Base-by-base conservation (phyloP, 2,113 vertebrate species). In the western clawed frog (Xenopus tropicalis) region DNA sequence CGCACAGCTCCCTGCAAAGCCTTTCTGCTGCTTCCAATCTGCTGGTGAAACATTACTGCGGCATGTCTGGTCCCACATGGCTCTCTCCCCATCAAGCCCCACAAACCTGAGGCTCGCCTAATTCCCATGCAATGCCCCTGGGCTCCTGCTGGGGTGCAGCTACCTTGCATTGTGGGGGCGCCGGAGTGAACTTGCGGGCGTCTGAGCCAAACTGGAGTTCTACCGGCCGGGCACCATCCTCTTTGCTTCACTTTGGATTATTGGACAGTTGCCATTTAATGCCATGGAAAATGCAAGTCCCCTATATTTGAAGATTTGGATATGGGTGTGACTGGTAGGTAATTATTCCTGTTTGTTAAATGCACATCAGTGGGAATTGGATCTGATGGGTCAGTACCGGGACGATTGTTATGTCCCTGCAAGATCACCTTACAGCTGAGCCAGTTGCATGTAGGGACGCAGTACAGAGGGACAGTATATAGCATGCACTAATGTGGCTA, bases 301-400 rank as follows among this genome's bases (percentile, higher is more conserved):
- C 71, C 52, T 22, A 72, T 29, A 72, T 72, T 42, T 73, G 71
- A 73, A 73, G 71, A 73, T 66, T 66, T 73, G 71, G 70, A 66
- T 73, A 73, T 73, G 71, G 71, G 71, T 73, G 71, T 73, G 63
- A 73, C 71, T 73, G 71, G 71, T 73, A 73, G 62, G 71, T 73
- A 66, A 23, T 14, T 61, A 21, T 61, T 23, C 13, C 17, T 1
- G 24, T 9, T 13, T 11, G 12, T 14, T 23, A 12, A 48, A 37
- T 37, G 29, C n/a, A n/a, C n/a, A n/a, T n/a, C n/a, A n/a, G n/a
- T n/a, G n/a, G n/a, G n/a, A n/a, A n/a, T n/a, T n/a, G n/a, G n/a
- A n/a, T n/a, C n/a, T n/a, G n/a, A n/a, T n/a, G n/a, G n/a, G n/a
- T n/a, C n/a, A n/a, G n/a, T n/a, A n/a, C n/a, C n/a, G n/a, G n/a